Evolutionary conservation across 2,113 vertebrate genomes (phyloP), one percentile per base, ranked within the genome.

Genomic region (Lepisosteus oculatus): DNA sequence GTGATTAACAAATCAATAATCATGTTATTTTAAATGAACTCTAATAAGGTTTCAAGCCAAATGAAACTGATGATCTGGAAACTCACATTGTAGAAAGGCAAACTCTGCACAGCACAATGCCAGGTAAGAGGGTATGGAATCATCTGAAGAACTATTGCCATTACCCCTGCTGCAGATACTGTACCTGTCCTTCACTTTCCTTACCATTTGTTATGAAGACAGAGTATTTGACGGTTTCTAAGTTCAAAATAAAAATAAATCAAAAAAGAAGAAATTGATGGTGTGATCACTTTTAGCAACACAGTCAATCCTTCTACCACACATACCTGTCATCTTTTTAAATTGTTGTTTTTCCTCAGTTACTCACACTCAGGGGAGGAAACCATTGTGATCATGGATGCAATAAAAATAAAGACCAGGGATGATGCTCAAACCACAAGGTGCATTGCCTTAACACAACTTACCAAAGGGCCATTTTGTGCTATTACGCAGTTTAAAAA

Each of bases 241-340:
- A 59, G 68, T 62, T 55, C 51, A 65, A 55, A 71, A 71, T 29
- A 14, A n/a, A 64, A 65, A 71, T 62, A 65, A 43, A 71, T 44
- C 1, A 62, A 45, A 65, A 43, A 42, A 43, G 13, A 7, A 55
- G 15, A 71, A 71, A 71, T 51, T 55, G 44, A 54, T 54, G 44
- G 59, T n/a, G n/a, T 41, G 43, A 44, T 63, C 45, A 71, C 3
- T 63, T 55, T 55, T 15, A 43, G 1, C 61, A 3, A 5, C 4
- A 6, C 70, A 13, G 70, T 55, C 29, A 51, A 68, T 68, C 41
- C 14, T 9, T 64, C 62, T 43, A 11, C 8, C 45, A n/a, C 43
- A 51, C 61, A 51, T n/a, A 14, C 69, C 43, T 61, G 69, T 12
- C 43, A 13, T 14, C 59, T 51, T 11, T 4, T 41, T 4, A 12